A percentile compares a stretch with the other conserved stretches of the same genome.
Conservation (phyloP, 1,140 invertebrate genomes). For the Plutomurus gul region DNA sequence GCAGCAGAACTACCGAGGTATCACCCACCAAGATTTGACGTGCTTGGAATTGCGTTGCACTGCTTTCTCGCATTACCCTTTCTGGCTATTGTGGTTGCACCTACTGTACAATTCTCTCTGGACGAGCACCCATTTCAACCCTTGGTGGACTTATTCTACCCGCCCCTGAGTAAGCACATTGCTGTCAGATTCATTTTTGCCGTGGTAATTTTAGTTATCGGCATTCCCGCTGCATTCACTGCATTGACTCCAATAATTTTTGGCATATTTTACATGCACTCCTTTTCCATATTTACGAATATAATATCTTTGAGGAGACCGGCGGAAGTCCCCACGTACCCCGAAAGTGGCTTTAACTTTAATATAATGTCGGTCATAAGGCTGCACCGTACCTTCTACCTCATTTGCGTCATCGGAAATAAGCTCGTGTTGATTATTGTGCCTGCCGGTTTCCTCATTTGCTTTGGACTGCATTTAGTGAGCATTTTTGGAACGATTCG, state of each 20-base stretch:
- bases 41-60: too few relatives aligned
- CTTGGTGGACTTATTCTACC: background rate
- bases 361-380: background rate
- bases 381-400: background rate
- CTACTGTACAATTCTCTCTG: background rate
- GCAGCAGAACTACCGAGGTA: too few relatives aligned
- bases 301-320: background rate
- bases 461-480: too few relatives aligned
- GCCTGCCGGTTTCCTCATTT: background rate
- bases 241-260: background rate
- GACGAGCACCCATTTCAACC: background rate
- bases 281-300: background rate
- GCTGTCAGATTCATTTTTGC: background rate
- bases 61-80: too few relatives aligned
- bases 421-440: background rate
- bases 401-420: background rate
- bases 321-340: background rate
- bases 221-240: background rate
- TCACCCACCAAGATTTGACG: too few relatives aligned
- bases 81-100: background rate
- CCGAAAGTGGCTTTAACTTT: too few relatives aligned
- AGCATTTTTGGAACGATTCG: background rate
- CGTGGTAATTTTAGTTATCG: background rate
- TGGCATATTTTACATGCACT: background rate
- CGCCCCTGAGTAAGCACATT: background rate